These are phyloP conservation scores for Anguilla megastoma DNA, from an alignment of 2,797 vertebrate genomes.

Conservation along the genomic window DNA sequence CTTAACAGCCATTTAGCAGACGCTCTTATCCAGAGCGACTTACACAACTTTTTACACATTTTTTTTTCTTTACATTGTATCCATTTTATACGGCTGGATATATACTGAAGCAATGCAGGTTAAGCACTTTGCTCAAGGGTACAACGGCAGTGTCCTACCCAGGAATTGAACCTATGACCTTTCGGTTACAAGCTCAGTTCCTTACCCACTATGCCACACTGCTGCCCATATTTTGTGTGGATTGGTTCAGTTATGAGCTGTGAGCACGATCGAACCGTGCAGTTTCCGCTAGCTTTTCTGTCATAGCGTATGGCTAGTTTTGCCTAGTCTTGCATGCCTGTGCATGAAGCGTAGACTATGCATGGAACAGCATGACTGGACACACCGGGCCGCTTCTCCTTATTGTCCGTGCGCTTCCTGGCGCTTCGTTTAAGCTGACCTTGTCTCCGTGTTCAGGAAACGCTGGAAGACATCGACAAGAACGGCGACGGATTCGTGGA, in stretches of 20 bases:
- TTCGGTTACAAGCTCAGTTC: too few species aligned
- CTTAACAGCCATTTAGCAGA: too few species aligned
- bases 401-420: neutral
- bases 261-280: neutral
- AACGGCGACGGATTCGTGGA: conserved; percentile 93
- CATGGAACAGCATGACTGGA: neutral
- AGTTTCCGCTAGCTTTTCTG: neutral
- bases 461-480: conserved; percentile 97
- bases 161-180: too few species aligned
- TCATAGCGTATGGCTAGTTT: neutral
- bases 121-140: too few species aligned
- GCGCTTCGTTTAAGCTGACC: neutral
- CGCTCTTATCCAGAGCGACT: too few species aligned
- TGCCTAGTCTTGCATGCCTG: neutral
- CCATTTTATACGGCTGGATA: too few species aligned
- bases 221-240: neutral
- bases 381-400: neutral
- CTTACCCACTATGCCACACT: too few species aligned
- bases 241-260: neutral
- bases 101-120: too few species aligned
- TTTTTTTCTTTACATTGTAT: too few species aligned
- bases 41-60: too few species aligned
- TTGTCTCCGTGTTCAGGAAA: conserved; percentile 78
- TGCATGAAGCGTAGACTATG: neutral
- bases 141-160: too few species aligned